These are phyloP conservation scores for Trissolcus japonicus DNA, from an alignment of 2,888 invertebrate species.

Conservation along the genomic window DNA sequence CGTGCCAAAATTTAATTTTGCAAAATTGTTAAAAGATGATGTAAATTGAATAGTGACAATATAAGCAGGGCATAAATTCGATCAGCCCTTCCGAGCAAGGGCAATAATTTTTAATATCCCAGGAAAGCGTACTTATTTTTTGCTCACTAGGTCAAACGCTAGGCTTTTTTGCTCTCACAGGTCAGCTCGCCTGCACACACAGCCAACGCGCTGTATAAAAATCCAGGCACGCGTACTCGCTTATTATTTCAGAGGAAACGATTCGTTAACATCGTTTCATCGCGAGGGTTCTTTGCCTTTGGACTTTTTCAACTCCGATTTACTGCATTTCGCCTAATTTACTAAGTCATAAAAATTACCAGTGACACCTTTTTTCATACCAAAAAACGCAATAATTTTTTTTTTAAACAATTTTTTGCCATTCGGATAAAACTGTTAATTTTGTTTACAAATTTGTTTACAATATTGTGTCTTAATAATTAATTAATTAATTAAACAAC, in stretches of 20 bases:
- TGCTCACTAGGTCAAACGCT: conserved; percentile 43
- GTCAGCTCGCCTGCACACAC: conserved; percentile 38
- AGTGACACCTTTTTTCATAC: no score
- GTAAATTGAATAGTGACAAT: no score
- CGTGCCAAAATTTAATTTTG: no score
- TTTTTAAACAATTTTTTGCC: no score
- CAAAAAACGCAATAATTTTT: no score
- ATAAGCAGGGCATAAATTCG: neutral
- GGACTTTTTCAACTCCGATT: conserved; percentile 39
- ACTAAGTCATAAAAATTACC: neutral
- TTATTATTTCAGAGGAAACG: conserved; percentile 55
- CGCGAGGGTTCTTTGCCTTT: conserved; percentile 42
- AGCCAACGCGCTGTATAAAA: conserved; percentile 32
- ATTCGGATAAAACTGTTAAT: no score
- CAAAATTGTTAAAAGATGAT: no score
- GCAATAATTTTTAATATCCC: conserved; percentile 36
- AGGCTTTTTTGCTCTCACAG: conserved; percentile 41
- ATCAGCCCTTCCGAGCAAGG: conserved; percentile 18
- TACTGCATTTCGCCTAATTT: conserved; percentile 35
- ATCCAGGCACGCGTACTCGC: conserved; percentile 54
- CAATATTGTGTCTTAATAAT: no score
- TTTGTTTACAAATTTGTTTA: no score
- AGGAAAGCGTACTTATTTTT: conserved; percentile 33
- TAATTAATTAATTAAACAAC: no score
- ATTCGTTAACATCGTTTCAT: conserved; percentile 55